Evolutionary conservation across 2,797 vertebrate genomes (phyloP).

Genomic region (Phaenicophaeus curvirostris): DNA sequence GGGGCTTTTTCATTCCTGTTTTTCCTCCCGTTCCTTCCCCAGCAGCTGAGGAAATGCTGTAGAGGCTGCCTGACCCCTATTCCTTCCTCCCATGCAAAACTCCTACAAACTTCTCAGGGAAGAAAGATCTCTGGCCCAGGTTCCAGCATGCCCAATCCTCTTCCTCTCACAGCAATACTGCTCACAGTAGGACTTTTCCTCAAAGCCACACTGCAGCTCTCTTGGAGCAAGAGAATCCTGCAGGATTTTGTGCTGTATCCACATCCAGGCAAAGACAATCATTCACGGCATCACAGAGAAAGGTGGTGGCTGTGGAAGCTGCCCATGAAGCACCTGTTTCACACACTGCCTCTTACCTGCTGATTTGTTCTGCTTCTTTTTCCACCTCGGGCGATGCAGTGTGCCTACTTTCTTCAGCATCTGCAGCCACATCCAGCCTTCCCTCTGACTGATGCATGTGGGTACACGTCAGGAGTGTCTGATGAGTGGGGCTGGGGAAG

Average conservation of each 20-base stretch:
- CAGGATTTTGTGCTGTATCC: not conserved
- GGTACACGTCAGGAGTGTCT: no score
- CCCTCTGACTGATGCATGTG: no score
- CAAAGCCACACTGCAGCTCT: not conserved
- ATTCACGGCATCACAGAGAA: fast-evolving
- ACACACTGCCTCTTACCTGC: not conserved
- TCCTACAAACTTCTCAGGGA: not conserved
- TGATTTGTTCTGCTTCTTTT: not conserved
- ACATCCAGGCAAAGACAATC: fast-evolving
- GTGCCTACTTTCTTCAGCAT: no score
- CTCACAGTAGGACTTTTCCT: not conserved
- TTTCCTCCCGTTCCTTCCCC: not conserved
- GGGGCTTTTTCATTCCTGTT: not conserved
- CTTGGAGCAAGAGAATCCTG: fast-evolving
- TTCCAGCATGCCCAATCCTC: not conserved
- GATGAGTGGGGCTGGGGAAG: no score
- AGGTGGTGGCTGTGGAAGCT: not conserved
- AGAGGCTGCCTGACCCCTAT: not conserved
- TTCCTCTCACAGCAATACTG: not conserved
- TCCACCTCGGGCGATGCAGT: no score
- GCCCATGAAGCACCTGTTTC: fast-evolving
- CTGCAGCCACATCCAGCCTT: no score
- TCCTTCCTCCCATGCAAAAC: not conserved
- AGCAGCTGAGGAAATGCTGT: not conserved
- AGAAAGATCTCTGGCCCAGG: not conserved